These are phyloP conservation scores for Dugesia japonica DNA, from an alignment of 2,888 invertebrate species.

Conservation along the genomic window DNA sequence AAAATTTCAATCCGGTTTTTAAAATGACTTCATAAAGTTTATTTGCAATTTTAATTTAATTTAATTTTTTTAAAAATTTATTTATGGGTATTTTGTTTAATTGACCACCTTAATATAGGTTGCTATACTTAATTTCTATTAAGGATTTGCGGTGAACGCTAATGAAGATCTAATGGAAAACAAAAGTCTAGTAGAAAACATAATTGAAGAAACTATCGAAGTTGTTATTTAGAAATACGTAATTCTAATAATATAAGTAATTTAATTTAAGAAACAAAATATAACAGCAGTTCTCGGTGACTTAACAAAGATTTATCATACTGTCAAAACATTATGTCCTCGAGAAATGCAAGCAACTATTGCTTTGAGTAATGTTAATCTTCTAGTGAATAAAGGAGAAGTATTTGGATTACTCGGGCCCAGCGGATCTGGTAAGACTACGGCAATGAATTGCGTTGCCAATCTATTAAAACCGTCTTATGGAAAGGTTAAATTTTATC, in stretches of 20 bases:
- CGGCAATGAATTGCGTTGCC: slow-evolving; percentile 16
- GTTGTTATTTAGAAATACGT: background rate
- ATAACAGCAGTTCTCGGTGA: background rate
- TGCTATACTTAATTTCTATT: too few relatives aligned
- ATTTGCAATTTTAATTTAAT: too few relatives aligned
- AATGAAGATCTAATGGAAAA: background rate
- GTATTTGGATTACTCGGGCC: slow-evolving; percentile 27
- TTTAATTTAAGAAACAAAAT: background rate
- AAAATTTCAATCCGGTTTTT: too few relatives aligned
- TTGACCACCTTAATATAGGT: too few relatives aligned
- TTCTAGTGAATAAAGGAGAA: slow-evolving; percentile 10
- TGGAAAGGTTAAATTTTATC: too few relatives aligned
- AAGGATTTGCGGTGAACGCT: background rate
- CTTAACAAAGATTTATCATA: background rate
- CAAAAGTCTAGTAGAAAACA: background rate
- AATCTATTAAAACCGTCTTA: background rate
- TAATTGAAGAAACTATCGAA: background rate
- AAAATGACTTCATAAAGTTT: too few relatives aligned
- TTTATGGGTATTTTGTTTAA: too few relatives aligned
- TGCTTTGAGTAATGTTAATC: slow-evolving; percentile 16
- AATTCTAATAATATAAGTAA: background rate
- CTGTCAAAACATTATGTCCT: background rate
- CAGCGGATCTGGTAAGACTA: slow-evolving; percentile 29
- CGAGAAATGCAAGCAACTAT: background rate
- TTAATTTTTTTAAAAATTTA: too few relatives aligned